These are phyloP conservation scores for Epizoanthus ramosus DNA, from an alignment of 92 coral and sea anemone species.

Conservation along the genomic window DNA sequence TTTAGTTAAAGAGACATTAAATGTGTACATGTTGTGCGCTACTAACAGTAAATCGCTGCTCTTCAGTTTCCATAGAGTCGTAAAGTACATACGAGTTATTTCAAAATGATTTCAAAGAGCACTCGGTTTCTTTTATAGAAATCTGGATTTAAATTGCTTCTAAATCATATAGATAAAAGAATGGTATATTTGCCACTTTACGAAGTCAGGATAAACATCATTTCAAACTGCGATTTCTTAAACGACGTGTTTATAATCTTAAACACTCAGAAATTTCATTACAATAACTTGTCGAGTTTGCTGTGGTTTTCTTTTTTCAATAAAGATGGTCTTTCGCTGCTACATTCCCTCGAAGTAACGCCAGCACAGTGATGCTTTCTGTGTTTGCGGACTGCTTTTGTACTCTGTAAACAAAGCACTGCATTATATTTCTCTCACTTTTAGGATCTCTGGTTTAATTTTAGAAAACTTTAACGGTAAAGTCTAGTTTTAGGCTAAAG, in stretches of 20 bases:
- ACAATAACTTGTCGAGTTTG: not conserved
- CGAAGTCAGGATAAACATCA: conserved; percentile 16
- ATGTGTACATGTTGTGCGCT: not conserved
- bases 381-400: not conserved
- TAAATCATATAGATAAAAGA: not conserved
- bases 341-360: too few species aligned
- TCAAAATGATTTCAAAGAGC: not conserved
- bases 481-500: too few species aligned
- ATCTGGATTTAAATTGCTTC: not conserved
- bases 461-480: too few species aligned
- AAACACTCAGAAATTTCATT: not conserved
- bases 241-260: not conserved
- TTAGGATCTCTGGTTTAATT: too few species aligned
- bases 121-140: not conserved
- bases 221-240: conserved; percentile 2
- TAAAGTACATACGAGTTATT: not conserved
- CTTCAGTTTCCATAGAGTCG: conserved; percentile 27
- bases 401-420: not conserved
- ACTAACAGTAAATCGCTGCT: conserved; percentile 11
- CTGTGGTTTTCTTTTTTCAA: not conserved
- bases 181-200: not conserved
- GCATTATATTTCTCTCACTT: not conserved
- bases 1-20: conserved; percentile 19
- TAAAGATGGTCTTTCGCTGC: not conserved
- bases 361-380: not conserved